A percentile compares a stretch with the other conserved stretches of the same genome.
Conservation (phyloP, 2,797 vertebrate species). For the Capromys pilorides region DNA sequence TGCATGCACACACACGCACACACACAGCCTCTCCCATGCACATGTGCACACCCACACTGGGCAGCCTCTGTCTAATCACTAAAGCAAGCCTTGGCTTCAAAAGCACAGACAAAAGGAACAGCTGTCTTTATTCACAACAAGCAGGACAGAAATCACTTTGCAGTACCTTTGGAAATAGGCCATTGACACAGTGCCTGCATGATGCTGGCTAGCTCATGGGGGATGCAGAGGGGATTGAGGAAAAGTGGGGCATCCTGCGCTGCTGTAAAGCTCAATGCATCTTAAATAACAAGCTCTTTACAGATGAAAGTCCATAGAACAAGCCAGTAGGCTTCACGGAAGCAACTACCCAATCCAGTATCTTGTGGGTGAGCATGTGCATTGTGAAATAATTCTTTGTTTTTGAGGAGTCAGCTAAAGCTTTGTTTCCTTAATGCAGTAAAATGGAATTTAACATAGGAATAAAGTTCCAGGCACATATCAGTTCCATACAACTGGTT, state of each 20-base stretch:
- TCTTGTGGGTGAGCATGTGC: neutral
- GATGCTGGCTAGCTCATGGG: neutral
- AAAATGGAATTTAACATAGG: neutral
- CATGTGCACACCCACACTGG: neutral
- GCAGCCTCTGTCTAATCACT: neutral
- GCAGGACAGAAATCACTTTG: constrained; percentile 37
- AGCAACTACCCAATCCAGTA: neutral
- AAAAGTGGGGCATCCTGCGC: neutral
- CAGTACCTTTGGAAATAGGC: constrained; percentile 39
- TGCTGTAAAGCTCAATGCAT: neutral
- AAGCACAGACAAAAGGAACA: constrained; percentile 44
- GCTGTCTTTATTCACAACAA: constrained; percentile 58
- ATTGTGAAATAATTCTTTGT: constrained; percentile 1
- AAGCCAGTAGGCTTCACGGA: neutral
- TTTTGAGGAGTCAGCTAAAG: neutral
- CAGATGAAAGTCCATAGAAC: neutral
- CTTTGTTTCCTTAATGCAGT: neutral
- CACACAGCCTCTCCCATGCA: too few species aligned
- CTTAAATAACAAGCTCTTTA: neutral
- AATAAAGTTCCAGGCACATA: constrained; percentile 25
- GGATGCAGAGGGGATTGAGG: neutral
- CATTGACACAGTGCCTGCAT: neutral
- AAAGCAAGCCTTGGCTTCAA: constrained; percentile 20
- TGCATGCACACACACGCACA: neutral
- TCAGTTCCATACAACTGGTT: constrained; percentile 28